Conservation (phyloP, 2,113 vertebrate genomes). For the Heliornis fulica region DNA sequence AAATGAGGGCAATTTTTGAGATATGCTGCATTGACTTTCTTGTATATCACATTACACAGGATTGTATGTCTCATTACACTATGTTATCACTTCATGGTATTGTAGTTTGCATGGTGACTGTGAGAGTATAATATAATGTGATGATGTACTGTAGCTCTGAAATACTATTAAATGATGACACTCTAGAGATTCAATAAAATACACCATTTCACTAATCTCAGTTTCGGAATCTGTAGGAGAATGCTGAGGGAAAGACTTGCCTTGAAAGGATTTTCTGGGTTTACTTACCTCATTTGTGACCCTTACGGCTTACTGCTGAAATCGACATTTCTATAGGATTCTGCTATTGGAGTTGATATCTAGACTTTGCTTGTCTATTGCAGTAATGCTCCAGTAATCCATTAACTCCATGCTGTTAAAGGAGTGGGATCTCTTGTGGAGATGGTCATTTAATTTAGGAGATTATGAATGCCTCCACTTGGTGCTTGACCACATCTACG, state of each 20-base stretch:
- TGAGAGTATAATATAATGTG: slow-evolving; percentile 66
- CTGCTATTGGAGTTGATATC: not conserved
- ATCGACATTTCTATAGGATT: not conserved
- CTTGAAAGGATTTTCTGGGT: slow-evolving; percentile 32
- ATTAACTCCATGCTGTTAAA: not conserved
- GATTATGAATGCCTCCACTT: not conserved
- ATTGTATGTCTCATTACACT: slow-evolving; percentile 73
- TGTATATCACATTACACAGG: slow-evolving; percentile 70
- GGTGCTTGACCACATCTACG: not conserved
- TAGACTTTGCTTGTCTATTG: not conserved
- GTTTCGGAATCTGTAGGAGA: slow-evolving; percentile 20
- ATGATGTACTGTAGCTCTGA: slow-evolving; percentile 69
- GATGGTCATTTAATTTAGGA: not conserved
- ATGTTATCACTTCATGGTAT: slow-evolving; percentile 71
- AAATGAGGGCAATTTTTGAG: slow-evolving; percentile 59
- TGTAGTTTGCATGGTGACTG: slow-evolving; percentile 54
- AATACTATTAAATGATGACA: slow-evolving; percentile 69
- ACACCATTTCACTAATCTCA: slow-evolving; percentile 34
- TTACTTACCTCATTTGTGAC: slow-evolving; percentile 51
- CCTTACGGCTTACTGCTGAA: not conserved
- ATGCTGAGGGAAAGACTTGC: slow-evolving; percentile 12
- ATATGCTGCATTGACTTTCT: slow-evolving; percentile 72
- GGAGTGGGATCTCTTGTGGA: not conserved
- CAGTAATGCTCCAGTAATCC: not conserved
- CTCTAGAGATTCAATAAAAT: slow-evolving; percentile 63